Percentiles rank a stretch among this genome's conserved stretches.
Conservation (phyloP, 2,113 vertebrate species). For the Hypanus sabinus region DNA sequence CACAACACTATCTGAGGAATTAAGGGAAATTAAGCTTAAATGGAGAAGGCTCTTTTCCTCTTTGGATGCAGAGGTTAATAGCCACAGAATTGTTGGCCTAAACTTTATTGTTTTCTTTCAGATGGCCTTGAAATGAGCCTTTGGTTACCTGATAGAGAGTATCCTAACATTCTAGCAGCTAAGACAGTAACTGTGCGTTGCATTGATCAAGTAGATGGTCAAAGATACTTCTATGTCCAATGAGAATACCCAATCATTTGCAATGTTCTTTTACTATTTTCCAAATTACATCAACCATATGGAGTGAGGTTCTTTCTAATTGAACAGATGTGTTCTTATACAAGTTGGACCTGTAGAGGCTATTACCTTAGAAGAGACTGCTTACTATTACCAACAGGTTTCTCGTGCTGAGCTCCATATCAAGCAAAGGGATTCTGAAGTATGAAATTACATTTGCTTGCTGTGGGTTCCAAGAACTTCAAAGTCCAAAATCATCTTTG, state of each 20-base stretch:
- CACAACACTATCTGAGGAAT: not conserved
- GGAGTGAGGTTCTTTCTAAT: not conserved
- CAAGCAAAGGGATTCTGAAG: not conserved
- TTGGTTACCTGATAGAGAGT: not conserved
- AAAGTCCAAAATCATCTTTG: slow-evolving; percentile 5
- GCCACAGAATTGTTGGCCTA: not conserved
- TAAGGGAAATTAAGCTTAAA: not conserved
- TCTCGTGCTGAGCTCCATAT: not conserved
- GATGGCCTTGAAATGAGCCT: not conserved
- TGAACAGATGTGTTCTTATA: not conserved
- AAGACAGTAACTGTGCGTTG: not conserved
- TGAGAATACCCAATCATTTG: not conserved
- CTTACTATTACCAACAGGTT: not conserved
- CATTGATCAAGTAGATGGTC: not conserved
- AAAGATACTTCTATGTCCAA: not conserved
- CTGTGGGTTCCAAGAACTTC: not conserved
- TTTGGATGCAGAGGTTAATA: not conserved
- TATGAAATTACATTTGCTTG: not conserved
- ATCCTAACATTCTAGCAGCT: not conserved
- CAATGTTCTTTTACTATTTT: not conserved
- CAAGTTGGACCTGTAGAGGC: not conserved
- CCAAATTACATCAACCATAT: not conserved
- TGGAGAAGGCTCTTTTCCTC: not conserved
- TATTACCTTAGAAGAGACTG: no score
- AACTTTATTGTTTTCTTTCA: not conserved